Base-by-base conservation (phyloP, 1,140 invertebrate species). In the Heliothis subflexa region DNA sequence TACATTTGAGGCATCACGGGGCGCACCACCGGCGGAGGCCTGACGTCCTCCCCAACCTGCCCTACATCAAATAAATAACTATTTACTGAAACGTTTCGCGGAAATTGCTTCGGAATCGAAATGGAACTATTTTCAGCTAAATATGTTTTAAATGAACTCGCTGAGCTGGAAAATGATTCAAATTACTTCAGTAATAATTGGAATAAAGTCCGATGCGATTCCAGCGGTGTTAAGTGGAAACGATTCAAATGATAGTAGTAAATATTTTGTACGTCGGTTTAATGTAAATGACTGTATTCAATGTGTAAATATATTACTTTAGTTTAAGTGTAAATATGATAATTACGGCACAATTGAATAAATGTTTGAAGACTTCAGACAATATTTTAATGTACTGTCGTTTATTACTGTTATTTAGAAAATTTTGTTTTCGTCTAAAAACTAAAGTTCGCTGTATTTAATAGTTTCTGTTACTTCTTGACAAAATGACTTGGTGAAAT, bases 1-100 rank as follows among this genome's bases (percentile, higher is more conserved):
- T 94, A 81, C 92, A 92, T 85, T 86, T 94, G 61, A 87, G 92
- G 78, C 93, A 94, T 61, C 91, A 93, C 62, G 91, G 91, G 18
- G 79, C 83, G 13, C 91, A 92, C 55, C 93, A 93, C 78, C 84
- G 89, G 13, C 86, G 90, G 80, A 91, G 89, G 78, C 84, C 88
- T 5, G 93, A 92, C 59, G 68, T 82, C 5, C 70, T 86, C 21
- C 89, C 90, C 9, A 87, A 93, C 54, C 85, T 90, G 76, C 89
- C 90, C 14, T 92, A 92, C 77, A 93, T 92, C 18, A 93, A 94
- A 90, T 93, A 83, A 88, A 81, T 64, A 83, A 66, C 62, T 54
- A 54, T 83, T 49, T 86, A 85, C 77, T 87, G 77, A 80, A 59
- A 79, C 74, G 52, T 73, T 57, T 73, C 16, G 12, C 28, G 54